Conservation (phyloP, 2,888 invertebrate species). For the Chironomus riparius region DNA sequence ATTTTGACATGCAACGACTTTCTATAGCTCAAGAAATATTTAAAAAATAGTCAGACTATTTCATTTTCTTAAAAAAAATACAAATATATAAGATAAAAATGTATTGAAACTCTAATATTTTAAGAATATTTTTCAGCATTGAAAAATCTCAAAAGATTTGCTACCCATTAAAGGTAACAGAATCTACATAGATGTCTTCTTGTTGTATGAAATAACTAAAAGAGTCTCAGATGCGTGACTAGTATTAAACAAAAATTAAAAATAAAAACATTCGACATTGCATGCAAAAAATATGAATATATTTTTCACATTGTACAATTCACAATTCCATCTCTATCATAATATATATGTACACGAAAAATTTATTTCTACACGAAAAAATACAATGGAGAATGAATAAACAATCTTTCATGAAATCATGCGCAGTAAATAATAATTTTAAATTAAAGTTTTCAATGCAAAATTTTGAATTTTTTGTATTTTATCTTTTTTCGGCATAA, state of each 20-base stretch:
- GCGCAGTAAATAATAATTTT: neutral
- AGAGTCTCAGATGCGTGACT: neutral
- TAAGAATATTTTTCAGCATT: neutral
- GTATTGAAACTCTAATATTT: too few species aligned
- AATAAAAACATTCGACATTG: constrained; percentile 6
- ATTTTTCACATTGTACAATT: constrained; percentile 9
- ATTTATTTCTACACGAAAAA: neutral
- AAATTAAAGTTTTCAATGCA: neutral
- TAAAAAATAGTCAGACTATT: neutral
- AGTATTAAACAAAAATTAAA: neutral
- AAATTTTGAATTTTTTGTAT: neutral
- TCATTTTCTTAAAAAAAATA: too few species aligned
- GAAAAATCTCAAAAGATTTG: neutral
- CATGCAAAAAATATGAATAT: constrained; percentile 5
- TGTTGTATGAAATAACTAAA: neutral
- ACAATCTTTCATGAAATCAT: constrained; percentile 1
- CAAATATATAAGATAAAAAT: too few species aligned
- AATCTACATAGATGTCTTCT: neutral
- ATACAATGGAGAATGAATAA: constrained; percentile 3
- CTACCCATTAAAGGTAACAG: neutral
- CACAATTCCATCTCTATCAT: constrained; percentile 6
- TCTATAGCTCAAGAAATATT: neutral
- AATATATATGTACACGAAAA: neutral
- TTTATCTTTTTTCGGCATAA: neutral
- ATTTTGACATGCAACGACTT: constrained; percentile 1